Evolutionary conservation across 2,113 vertebrate species (phyloP).

Genomic region (Sinocyclocheilus rhinocerous): DNA sequence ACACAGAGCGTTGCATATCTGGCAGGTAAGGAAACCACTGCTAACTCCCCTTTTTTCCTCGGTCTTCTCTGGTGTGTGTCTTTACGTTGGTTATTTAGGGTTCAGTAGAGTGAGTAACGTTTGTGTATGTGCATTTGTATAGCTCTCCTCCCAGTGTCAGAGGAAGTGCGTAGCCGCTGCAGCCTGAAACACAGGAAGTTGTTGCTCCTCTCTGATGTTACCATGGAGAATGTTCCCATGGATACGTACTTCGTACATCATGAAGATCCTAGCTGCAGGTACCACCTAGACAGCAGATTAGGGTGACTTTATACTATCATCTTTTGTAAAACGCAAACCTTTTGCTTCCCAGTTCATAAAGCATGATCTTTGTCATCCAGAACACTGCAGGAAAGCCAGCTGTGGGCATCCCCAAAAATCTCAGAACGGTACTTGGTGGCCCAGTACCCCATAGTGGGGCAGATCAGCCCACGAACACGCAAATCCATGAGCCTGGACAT

Average conservation of each 20-base stretch:
- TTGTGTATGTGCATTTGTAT: not conserved
- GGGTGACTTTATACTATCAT: too few relatives aligned
- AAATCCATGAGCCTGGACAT: constrained; percentile 99
- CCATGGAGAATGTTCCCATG: constrained; percentile 94
- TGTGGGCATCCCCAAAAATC: constrained; percentile 91
- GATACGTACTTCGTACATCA: constrained; percentile 87
- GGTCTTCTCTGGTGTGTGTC: not conserved
- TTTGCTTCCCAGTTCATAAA: not conserved
- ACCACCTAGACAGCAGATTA: not conserved
- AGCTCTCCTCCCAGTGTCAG: constrained; percentile 94
- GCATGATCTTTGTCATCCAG: constrained; percentile 67
- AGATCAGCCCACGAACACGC: constrained; percentile 93
- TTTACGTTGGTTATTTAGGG: not conserved
- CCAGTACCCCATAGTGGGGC: constrained; percentile 87
- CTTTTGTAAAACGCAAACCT: not conserved
- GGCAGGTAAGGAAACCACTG: constrained; percentile 79
- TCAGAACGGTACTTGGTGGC: constrained; percentile 90
- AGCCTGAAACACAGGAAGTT: constrained; percentile 96
- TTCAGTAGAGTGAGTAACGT: not conserved
- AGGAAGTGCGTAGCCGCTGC: constrained; percentile 96
- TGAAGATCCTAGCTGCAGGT: constrained; percentile 87
- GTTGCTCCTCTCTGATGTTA: constrained; percentile 88
- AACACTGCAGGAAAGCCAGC: constrained; percentile 89
- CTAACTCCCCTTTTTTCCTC: not conserved
- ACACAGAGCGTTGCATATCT: constrained; percentile 96